phyloP scores from a whole-genome alignment of 1,140 invertebrate species.

The Tetraneura akinire region DNA sequence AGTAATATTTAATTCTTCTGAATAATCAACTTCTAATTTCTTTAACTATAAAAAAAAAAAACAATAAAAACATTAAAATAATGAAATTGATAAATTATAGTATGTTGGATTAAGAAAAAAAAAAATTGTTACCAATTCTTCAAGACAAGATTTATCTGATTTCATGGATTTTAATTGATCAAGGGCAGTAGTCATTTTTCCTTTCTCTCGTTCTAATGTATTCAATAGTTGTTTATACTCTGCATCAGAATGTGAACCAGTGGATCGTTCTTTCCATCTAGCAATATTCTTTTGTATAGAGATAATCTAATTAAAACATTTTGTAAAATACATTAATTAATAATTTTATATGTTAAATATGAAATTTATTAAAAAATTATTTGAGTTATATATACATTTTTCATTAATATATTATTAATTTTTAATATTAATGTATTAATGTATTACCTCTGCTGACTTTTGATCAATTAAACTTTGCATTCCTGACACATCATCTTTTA shows the following conservation, averaged over 20 bases:
- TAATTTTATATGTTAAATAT: no score
- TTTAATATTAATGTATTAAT: background rate
- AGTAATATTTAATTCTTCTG: conserved; percentile 37
- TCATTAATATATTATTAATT: no score
- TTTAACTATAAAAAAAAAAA: conserved; percentile 18
- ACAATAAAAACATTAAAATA: background rate
- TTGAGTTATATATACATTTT: no score
- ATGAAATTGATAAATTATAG: background rate
- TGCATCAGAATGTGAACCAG: conserved; percentile 24
- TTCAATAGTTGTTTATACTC: conserved; percentile 42
- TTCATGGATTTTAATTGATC: conserved; percentile 48
- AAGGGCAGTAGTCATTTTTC: conserved; percentile 41
- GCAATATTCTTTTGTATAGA: conserved; percentile 6
- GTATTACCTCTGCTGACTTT: conserved; percentile 18
- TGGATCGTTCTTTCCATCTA: conserved; percentile 47
- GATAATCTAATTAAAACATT: conserved; percentile 19
- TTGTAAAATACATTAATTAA: background rate
- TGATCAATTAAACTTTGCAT: conserved; percentile 48
- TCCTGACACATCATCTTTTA: conserved; percentile 43
- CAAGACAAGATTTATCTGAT: conserved; percentile 45
- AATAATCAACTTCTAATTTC: conserved; percentile 40
- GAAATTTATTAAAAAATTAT: no score
- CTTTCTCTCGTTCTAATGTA: conserved; percentile 41
- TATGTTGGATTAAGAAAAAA: background rate
- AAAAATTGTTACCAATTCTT: conserved; percentile 37